These are phyloP conservation scores for Drosophila persimilis DNA, from an alignment of 1,140 invertebrate genomes.

Conservation along the genomic window DNA sequence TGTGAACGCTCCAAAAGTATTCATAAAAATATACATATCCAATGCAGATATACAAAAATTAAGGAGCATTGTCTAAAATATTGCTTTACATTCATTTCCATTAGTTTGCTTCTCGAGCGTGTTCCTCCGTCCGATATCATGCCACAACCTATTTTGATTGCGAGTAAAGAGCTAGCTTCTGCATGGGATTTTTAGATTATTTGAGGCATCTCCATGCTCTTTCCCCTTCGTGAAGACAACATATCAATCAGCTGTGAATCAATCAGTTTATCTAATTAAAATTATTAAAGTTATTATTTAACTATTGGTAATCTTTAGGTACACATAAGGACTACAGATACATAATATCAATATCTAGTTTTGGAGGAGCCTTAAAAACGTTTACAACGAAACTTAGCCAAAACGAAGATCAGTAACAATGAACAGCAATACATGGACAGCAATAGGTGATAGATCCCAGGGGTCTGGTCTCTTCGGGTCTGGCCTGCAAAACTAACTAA, in stretches of 20 bases:
- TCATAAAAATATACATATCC: conserved; percentile 64
- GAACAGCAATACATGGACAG: conserved; percentile 51
- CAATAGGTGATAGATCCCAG: conserved; percentile 8
- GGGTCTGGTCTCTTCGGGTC: conserved; percentile 6
- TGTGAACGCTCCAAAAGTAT: conserved; percentile 48
- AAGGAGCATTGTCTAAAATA: conserved; percentile 45
- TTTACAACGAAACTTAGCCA: conserved; percentile 45
- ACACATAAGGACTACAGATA: conserved; percentile 31
- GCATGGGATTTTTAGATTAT: conserved; percentile 3
- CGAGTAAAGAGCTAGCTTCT: conserved; percentile 10
- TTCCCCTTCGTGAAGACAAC: conserved; percentile 34
- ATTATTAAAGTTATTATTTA: conserved; percentile 57
- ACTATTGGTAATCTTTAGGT: conserved; percentile 49
- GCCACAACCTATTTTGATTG: conserved; percentile 49
- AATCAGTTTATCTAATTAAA: conserved; percentile 60
- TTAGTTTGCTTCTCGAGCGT: conserved; percentile 3
- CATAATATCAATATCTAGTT: conserved; percentile 47
- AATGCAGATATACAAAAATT: conserved; percentile 25
- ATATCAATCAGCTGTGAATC: conserved; percentile 45
- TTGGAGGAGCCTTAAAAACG: conserved; percentile 38
- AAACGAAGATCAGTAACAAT: conserved; percentile 39
- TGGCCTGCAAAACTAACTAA: conserved; percentile 40
- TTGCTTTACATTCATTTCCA: conserved; percentile 55
- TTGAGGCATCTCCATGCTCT: conserved; percentile 29
- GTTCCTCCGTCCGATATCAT: background rate